Evolutionary conservation across 2,888 invertebrate genomes (phyloP), one percentile per base, ranked within the genome.

Genomic region (Torymus auratus): DNA sequence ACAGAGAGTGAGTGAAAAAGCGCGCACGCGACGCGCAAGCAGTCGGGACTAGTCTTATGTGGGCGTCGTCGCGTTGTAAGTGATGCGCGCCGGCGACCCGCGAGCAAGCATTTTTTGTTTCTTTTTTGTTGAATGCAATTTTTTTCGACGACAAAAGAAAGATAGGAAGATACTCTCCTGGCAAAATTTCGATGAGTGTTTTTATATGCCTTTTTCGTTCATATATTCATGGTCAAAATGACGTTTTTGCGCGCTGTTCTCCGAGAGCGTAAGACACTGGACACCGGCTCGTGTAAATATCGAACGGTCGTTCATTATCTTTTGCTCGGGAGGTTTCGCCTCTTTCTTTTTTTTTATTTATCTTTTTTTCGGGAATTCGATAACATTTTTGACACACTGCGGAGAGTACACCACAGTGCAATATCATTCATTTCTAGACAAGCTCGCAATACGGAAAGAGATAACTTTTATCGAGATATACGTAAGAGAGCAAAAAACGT

Each of bases 391-490:
- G 55, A 80, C 80, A 82, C 78, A 82, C 79, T 82, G 80, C 74
- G 83, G 78, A 83, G 80, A 85, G 84, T 86, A 87, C 88, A 88
- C 88, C 87, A 88, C 87, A 87, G 89, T 89, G 89, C 89, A 89
- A 89, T 89, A 89, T 86, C 85, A 82, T 77, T 76, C 52, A 78
- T 65, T 72, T 80, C 28, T 61, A 71, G n/a, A 52, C 71, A 76
- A 78, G 71, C 65, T 81, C 69, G 81, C 78, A 81, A 79, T 78
- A 80, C 60, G 70, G 53, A 82, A 77, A 80, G 81, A 74, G 55
- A 52, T 83, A 69, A 52, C 20, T 68, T 72, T 75, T 68, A 69
- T 76, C 64, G 64, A 67, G 62, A 81, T 75, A 72, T 75, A 79
- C 74, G 77, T 82, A 81, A 77, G 56, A 41, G 70, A 68, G 61